A percentile compares a stretch with the other conserved stretches of the same genome.
These are phyloP conservation scores for Prinia subflava DNA, from an alignment of 2,113 vertebrate species.

Conservation along the genomic window DNA sequence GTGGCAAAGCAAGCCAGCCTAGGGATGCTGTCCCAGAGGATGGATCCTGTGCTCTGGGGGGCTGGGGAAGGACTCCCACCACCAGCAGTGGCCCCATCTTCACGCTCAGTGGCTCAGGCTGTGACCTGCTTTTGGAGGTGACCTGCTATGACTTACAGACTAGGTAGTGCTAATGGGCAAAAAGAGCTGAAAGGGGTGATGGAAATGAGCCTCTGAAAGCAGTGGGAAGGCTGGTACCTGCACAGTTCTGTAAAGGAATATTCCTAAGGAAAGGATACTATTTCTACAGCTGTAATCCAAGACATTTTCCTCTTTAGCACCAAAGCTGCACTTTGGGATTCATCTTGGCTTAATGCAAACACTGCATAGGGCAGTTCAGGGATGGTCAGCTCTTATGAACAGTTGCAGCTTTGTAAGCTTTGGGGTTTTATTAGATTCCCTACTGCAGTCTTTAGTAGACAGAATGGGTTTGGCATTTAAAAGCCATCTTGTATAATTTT, in stretches of 20 bases:
- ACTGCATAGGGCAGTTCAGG: not conserved
- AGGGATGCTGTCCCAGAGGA: not conserved
- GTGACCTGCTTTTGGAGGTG: not conserved
- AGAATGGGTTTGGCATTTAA: not conserved
- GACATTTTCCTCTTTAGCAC: not conserved
- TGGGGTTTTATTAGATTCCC: not conserved
- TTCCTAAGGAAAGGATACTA: not conserved
- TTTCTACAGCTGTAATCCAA: not conserved
- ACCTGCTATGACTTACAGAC: not conserved
- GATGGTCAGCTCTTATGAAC: not conserved
- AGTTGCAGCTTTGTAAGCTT: not conserved
- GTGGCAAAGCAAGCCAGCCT: not conserved
- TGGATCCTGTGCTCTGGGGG: not conserved
- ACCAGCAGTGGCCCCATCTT: not conserved
- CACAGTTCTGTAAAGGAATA: not conserved
- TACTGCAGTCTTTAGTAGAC: not conserved
- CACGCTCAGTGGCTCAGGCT: not conserved
- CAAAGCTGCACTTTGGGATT: not conserved
- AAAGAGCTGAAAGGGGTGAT: not conserved
- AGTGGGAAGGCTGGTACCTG: not conserved
- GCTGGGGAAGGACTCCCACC: not conserved
- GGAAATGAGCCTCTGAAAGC: not conserved
- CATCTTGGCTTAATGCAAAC: not conserved
- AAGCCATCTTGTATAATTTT: not conserved
- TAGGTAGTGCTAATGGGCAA: not conserved